phyloP scores from a whole-genome alignment of 2,797 vertebrate genomes.

The Menidia menidia region DNA sequence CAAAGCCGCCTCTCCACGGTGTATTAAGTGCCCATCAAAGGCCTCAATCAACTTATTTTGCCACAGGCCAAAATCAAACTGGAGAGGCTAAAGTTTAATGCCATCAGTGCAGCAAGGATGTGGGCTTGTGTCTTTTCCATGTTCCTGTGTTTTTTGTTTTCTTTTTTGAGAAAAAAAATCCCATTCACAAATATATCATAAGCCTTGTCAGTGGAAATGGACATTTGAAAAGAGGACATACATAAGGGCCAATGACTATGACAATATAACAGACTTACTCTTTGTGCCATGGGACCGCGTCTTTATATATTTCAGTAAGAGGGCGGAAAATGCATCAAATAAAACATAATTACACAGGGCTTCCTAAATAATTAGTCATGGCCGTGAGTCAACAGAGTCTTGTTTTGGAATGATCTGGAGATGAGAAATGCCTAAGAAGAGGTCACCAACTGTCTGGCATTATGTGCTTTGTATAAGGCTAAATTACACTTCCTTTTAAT shows the following conservation, averaged over 20 bases:
- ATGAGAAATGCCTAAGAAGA: constrained; percentile 49
- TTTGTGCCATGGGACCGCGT: constrained; percentile 68
- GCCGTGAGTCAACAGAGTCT: constrained; percentile 59
- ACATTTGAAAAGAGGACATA: constrained; percentile 48
- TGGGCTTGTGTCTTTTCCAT: constrained; percentile 67
- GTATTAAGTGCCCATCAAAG: constrained; percentile 81
- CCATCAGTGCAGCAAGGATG: constrained; percentile 68
- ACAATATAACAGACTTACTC: constrained; percentile 61
- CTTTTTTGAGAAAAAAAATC: constrained; percentile 17
- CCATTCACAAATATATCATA: constrained; percentile 69
- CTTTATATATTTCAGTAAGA: constrained; percentile 54
- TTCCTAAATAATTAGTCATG: constrained; percentile 72
- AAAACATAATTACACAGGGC: constrained; percentile 69
- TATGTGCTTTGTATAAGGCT: constrained; percentile 38
- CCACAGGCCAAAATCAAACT: constrained; percentile 75
- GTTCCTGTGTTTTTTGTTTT: constrained; percentile 70
- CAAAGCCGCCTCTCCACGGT: constrained; percentile 77
- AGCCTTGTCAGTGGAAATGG: constrained; percentile 50
- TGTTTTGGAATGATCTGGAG: constrained; percentile 57
- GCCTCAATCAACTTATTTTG: constrained; percentile 73
- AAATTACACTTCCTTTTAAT: constrained; percentile 30
- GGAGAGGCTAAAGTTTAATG: constrained; percentile 69
- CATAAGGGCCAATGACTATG: constrained; percentile 49
- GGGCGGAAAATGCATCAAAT: constrained; percentile 55
- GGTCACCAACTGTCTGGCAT: constrained; percentile 49